phyloP scores from a whole-genome alignment of 1,140 invertebrate species.

The Pollicipes pollicipes region DNA sequence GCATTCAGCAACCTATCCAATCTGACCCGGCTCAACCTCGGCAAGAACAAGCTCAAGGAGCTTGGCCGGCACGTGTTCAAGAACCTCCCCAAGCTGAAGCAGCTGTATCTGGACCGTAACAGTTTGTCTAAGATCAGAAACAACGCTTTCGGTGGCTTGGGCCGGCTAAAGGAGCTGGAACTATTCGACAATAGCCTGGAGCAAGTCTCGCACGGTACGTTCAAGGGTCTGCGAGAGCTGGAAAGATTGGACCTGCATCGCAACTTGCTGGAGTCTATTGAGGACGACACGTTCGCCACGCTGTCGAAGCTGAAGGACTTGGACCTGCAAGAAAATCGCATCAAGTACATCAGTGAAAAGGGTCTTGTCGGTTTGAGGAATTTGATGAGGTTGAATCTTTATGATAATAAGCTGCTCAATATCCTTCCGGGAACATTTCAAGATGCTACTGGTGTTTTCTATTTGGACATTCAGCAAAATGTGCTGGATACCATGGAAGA shows the following conservation, averaged over 20 bases:
- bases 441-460: too few relatives aligned
- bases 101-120: slow-evolving; percentile 70
- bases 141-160: slow-evolving; percentile 41
- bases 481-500: too few relatives aligned
- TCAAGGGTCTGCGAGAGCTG: too few relatives aligned
- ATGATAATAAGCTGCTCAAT: too few relatives aligned
- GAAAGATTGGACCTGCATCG: too few relatives aligned
- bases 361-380: too few relatives aligned
- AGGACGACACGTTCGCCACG: slow-evolving; percentile 39
- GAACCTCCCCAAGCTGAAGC: slow-evolving; percentile 49
- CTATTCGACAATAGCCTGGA: slow-evolving; percentile 38
- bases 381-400: too few relatives aligned
- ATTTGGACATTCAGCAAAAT: too few relatives aligned
- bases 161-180: slow-evolving; percentile 51
- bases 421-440: too few relatives aligned
- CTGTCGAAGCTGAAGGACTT: slow-evolving; percentile 52
- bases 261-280: slow-evolving; percentile 46
- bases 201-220: slow-evolving; percentile 27
- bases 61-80: slow-evolving; percentile 46
- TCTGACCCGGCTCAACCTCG: slow-evolving; percentile 15
- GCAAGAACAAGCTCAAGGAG: slow-evolving; percentile 17
- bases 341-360: slow-evolving; percentile 30
- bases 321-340: slow-evolving; percentile 43
- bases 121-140: slow-evolving; percentile 51
- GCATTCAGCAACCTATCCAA: slow-evolving; percentile 16